Conservation (phyloP, 2,113 vertebrate genomes). For the Uropsilus gracilis region DNA sequence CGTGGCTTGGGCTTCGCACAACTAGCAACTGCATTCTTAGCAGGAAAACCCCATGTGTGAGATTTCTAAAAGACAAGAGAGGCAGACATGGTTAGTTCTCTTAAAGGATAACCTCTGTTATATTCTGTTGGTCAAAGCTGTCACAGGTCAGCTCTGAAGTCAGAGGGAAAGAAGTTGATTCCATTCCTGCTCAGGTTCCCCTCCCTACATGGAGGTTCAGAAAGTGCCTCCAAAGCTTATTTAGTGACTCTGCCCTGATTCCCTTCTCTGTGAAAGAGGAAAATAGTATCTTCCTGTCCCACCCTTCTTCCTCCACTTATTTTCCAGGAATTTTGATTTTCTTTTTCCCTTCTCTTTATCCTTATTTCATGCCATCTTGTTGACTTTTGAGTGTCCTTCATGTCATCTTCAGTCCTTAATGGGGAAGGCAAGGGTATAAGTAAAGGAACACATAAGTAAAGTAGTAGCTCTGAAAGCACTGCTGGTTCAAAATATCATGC, state of each 20-base stretch:
- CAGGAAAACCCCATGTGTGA: not conserved
- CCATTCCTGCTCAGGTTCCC: not conserved
- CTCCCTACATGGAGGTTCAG: too few species aligned
- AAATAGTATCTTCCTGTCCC: not conserved
- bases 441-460: not conserved
- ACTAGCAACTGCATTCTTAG: not conserved
- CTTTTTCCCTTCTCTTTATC: not conserved
- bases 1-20: not conserved
- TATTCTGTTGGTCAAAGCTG: not conserved
- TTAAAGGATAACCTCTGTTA: not conserved
- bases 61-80: not conserved
- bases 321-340: not conserved
- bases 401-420: not conserved
- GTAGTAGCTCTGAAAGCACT: not conserved
- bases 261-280: not conserved
- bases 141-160: not conserved
- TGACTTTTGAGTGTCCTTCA: constrained; percentile 6
- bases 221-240: not conserved
- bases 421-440: not conserved
- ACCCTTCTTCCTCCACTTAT: too few species aligned
- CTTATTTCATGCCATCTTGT: not conserved
- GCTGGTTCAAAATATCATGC: not conserved
- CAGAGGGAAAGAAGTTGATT: not conserved
- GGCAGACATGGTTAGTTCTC: not conserved
- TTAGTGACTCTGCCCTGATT: not conserved